Evolutionary conservation across 1,140 invertebrate genomes (phyloP).

Genomic region (Phymorhynchus buccinoides): DNA sequence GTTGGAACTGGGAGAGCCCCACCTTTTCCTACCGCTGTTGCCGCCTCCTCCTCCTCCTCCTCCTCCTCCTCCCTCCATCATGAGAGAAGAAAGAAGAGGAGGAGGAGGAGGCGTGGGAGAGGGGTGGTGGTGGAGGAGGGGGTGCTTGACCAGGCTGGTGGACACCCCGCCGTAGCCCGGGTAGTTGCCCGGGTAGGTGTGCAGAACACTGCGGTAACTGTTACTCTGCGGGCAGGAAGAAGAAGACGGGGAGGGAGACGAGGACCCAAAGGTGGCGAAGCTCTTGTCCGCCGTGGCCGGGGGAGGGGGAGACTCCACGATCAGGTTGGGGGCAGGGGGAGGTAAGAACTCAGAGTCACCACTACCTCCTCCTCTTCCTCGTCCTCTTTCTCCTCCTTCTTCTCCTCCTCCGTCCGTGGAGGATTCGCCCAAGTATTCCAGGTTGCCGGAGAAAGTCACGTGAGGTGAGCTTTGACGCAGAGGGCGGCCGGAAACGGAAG

Average conservation of each 20-base stretch:
- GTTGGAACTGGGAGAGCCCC: slow-evolving; percentile 38
- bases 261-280: slow-evolving; percentile 22
- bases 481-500: slow-evolving; percentile 2
- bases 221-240: background rate
- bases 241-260: too few species aligned
- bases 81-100: background rate
- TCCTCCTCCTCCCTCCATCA: background rate
- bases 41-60: too few species aligned
- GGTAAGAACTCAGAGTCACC: background rate
- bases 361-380: too few species aligned
- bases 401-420: slow-evolving; percentile 16
- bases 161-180: slow-evolving; percentile 17
- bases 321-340: background rate
- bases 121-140: background rate
- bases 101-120: background rate
- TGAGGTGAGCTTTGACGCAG: slow-evolving; percentile 29
- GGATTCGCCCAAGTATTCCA: slow-evolving; percentile 34
- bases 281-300: slow-evolving; percentile 9
- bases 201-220: slow-evolving; percentile 18
- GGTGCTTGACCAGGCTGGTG: slow-evolving; percentile 28
- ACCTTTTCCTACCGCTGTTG: background rate
- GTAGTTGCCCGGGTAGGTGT: background rate
- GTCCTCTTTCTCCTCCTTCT: too few species aligned
- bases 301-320: background rate
- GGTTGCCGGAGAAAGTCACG: slow-evolving; percentile 37